A percentile compares a stretch with the other conserved stretches of the same genome.
Conservation (phyloP, 92 coral and sea anemone genomes). For the Palythoa caribaeorum region DNA sequence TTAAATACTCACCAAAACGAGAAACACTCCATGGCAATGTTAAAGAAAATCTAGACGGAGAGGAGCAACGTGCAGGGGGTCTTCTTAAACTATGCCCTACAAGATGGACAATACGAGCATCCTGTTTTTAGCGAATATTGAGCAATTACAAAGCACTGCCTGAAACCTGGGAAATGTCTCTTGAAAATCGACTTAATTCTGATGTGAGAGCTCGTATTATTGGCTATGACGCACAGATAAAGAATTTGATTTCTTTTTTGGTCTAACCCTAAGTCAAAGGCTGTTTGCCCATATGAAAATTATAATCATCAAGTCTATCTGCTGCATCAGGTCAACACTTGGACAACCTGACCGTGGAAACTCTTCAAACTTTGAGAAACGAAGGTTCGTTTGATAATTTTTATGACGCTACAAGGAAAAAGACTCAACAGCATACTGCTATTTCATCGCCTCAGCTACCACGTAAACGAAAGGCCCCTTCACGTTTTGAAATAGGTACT, state of each 20-base stretch:
- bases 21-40: conserved; percentile 41
- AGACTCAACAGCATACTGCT: conserved; percentile 55
- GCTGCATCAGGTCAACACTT: conserved; percentile 47
- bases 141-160: conserved; percentile 43
- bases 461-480: conserved; percentile 59
- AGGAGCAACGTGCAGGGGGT: conserved; percentile 26
- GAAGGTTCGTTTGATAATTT: conserved; percentile 55
- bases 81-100: conserved; percentile 58
- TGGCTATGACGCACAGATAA: background rate
- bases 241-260: conserved; percentile 29
- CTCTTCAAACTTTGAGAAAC: conserved; percentile 54
- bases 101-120: conserved; percentile 58
- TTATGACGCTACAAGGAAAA: conserved; percentile 40
- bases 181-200: conserved; percentile 44
- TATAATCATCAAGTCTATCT: conserved; percentile 43
- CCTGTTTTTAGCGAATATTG: conserved; percentile 47
- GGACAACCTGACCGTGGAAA: conserved; percentile 41
- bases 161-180: conserved; percentile 47
- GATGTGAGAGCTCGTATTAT: conserved; percentile 52
- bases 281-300: background rate
- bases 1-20: conserved; percentile 55
- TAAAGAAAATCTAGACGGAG: conserved; percentile 48
- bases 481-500: conserved; percentile 58
- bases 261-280: conserved; percentile 13
- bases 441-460: conserved; percentile 55